Evolutionary conservation across 2,797 vertebrate genomes (phyloP).

Genomic region (Sebastes jordani): DNA sequence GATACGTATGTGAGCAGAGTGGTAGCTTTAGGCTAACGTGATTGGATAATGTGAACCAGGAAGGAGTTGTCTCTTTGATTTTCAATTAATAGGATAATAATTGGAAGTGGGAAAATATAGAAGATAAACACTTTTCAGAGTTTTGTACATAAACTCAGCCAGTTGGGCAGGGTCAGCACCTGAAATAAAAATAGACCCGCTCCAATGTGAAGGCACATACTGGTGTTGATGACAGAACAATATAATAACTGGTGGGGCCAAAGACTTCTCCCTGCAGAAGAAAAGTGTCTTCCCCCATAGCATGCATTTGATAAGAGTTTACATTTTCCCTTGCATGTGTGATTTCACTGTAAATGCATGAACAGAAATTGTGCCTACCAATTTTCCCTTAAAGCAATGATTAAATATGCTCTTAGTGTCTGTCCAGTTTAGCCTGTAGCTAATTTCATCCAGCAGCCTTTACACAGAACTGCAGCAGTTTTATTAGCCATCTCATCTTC

Average conservation of each 20-base stretch:
- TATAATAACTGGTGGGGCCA: neutral
- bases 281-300: neutral
- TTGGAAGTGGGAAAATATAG: neutral
- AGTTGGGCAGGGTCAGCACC: neutral
- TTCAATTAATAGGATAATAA: neutral
- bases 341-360: neutral
- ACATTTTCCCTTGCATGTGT: neutral
- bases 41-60: neutral
- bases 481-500: neutral
- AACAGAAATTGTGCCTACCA: neutral
- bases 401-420: neutral
- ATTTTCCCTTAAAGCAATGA: neutral
- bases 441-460: neutral
- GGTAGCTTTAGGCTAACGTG: neutral
- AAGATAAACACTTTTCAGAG: neutral
- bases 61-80: neutral
- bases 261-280: neutral
- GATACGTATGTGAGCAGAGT: neutral
- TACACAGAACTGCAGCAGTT: neutral
- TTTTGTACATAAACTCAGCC: neutral
- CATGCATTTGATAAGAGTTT: neutral
- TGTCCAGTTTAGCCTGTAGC: neutral
- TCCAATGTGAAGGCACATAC: neutral
- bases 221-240: neutral
- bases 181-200: neutral